Conservation (phyloP, 2,113 vertebrate species). For the Eurypyga helias region DNA sequence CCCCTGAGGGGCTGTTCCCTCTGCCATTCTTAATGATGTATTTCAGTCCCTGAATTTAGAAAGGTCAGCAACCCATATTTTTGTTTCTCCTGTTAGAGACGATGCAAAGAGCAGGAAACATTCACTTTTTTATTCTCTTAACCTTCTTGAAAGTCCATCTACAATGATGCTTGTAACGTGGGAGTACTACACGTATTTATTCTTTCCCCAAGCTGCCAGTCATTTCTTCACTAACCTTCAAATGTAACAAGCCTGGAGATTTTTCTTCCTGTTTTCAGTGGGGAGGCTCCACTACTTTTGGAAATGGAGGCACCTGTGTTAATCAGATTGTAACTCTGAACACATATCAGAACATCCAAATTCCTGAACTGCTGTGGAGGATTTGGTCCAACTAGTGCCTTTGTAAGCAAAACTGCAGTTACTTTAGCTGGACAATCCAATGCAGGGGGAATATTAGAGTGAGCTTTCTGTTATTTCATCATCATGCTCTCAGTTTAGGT, state of each 20-base stretch:
- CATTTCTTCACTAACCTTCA: not conserved
- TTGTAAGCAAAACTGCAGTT: not conserved
- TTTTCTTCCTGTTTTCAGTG: not conserved
- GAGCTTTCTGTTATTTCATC: not conserved
- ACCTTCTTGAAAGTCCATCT: not conserved
- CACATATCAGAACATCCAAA: not conserved
- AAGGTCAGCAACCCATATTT: not conserved
- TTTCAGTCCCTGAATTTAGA: not conserved
- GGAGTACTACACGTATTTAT: not conserved
- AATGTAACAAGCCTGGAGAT: not conserved
- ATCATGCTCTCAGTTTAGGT: not conserved
- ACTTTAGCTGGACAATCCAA: not conserved
- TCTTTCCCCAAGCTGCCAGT: not conserved
- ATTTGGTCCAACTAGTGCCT: not conserved
- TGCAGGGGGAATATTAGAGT: not conserved
- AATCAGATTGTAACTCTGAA: not conserved
- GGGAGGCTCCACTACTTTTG: not conserved
- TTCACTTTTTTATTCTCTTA: not conserved
- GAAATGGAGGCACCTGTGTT: not conserved
- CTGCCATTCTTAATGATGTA: not conserved
- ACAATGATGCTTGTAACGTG: not conserved
- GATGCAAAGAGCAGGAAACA: not conserved
- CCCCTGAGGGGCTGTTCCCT: not conserved
- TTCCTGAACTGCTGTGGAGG: not conserved
- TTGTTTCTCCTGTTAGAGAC: not conserved